A percentile compares a stretch with the other conserved stretches of the same genome.
Conservation (phyloP, 2,888 invertebrate genomes). For the Theristus sp. region DNA sequence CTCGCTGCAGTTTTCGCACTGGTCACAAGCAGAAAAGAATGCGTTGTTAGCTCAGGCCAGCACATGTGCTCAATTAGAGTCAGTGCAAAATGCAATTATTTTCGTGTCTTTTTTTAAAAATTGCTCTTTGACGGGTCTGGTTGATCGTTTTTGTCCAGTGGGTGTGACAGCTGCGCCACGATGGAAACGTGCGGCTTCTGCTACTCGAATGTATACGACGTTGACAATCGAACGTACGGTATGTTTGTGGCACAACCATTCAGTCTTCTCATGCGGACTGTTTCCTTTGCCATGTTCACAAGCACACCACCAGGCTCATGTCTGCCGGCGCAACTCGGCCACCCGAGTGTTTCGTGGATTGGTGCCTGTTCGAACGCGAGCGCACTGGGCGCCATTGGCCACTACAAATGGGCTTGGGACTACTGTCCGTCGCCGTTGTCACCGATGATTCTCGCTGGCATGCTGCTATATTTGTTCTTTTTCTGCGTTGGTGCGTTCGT, state of each 20-base stretch:
- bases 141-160: constrained; percentile 10
- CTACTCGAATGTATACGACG: background rate
- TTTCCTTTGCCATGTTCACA: background rate
- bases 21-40: too few species aligned
- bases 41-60: too few species aligned
- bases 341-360: background rate
- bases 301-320: too few species aligned
- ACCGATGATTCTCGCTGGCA: constrained; percentile 2
- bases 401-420: background rate
- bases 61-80: too few species aligned
- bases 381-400: background rate
- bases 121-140: too few species aligned
- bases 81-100: too few species aligned
- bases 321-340: background rate
- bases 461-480: constrained; percentile 18
- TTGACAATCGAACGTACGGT: background rate
- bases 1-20: too few species aligned
- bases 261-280: background rate
- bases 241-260: background rate
- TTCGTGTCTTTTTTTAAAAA: too few species aligned
- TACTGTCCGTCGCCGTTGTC: background rate
- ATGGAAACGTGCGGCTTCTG: constrained; percentile 33
- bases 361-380: too few species aligned
- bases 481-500: constrained; percentile 14
- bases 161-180: constrained; percentile 34